Conservation (phyloP, 2,113 vertebrate species). For the Ceyx margarethae region DNA sequence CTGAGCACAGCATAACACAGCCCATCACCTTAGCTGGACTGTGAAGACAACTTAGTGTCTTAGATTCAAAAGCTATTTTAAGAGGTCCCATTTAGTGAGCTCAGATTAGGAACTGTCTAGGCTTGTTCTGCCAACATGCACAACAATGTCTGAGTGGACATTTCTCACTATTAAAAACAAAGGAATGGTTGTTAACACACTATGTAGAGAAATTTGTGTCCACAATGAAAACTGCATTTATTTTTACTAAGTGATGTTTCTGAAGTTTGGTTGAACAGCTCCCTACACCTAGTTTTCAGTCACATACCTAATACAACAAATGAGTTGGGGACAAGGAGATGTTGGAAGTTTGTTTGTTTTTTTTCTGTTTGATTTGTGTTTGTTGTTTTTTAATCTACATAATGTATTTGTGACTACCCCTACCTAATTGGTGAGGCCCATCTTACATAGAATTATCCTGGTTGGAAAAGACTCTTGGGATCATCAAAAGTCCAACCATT, state of each 20-base stretch:
- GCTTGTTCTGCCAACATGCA: not conserved
- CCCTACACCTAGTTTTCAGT: not conserved
- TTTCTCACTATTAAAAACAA: not conserved
- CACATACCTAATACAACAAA: rapidly evolving
- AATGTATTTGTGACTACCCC: not conserved
- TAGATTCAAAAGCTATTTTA: not conserved
- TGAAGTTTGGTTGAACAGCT: not conserved
- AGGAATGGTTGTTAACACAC: not conserved
- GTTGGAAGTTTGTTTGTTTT: rapidly evolving
- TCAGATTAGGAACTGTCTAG: not conserved
- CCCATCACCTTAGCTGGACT: not conserved
- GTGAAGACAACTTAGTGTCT: not conserved
- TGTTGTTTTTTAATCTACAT: not conserved
- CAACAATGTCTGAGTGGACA: not conserved
- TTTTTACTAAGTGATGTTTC: not conserved
- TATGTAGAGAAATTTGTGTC: not conserved
- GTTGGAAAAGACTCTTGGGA: no score
- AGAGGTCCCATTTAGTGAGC: not conserved
- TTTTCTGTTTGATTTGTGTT: no score
- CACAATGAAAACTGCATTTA: not conserved
- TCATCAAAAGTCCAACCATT: no score
- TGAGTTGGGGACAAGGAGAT: no score
- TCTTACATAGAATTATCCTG: no score
- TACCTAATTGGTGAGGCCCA: not conserved
- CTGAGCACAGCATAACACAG: not conserved